Percentiles rank a stretch among this genome's conserved stretches.
Conservation (phyloP, 2,797 vertebrate species). For the Neostethus bicornis region DNA sequence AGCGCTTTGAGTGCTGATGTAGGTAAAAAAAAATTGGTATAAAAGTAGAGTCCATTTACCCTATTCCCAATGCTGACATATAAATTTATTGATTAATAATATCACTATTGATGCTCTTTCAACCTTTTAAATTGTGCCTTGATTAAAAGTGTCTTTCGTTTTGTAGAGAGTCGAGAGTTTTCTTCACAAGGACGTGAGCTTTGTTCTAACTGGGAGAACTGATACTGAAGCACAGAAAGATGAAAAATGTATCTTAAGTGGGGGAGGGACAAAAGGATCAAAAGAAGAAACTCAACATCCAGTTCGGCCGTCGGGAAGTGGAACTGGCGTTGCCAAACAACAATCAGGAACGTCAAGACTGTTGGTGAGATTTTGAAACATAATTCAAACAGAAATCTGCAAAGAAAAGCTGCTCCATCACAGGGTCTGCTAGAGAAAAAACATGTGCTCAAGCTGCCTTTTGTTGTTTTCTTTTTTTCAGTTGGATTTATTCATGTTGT, state of each 20-base stretch:
- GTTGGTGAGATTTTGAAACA: slow-evolving; percentile 35
- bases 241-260: slow-evolving; percentile 11
- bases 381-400: neutral
- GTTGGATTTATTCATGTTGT: neutral
- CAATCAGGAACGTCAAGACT: slow-evolving; percentile 61
- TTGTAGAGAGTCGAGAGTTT: slow-evolving; percentile 85
- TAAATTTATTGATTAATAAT: no score
- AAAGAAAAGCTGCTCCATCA: neutral
- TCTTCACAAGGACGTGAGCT: slow-evolving; percentile 90
- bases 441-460: neutral
- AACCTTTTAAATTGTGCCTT: no score
- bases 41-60: no score
- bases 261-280: slow-evolving; percentile 19
- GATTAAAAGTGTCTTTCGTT: no score
- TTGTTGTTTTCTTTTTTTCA: neutral
- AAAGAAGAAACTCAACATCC: slow-evolving; percentile 25
- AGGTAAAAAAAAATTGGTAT: no score
- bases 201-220: slow-evolving; percentile 83
- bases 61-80: no score
- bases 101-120: no score
- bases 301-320: slow-evolving; percentile 30
- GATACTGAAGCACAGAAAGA: slow-evolving; percentile 73
- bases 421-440: no score
- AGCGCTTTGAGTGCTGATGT: no score
- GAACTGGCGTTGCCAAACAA: slow-evolving; percentile 23